Base-by-base conservation (phyloP, 2,888 invertebrate species). In the Physocephala rufipes region DNA sequence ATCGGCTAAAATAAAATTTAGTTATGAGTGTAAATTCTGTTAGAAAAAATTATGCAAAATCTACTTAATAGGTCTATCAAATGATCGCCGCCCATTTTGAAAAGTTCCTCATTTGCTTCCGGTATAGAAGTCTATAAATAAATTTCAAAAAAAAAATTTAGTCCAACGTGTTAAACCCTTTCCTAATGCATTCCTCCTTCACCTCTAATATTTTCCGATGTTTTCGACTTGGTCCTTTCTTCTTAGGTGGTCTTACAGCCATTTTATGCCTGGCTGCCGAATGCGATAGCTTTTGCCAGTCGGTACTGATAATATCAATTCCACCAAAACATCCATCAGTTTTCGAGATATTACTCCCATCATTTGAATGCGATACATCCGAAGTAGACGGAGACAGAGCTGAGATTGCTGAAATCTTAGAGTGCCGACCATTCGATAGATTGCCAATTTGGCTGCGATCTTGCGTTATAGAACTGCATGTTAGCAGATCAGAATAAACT, bases 231-330 rank as follows among this genome's bases (percentile, higher is more conserved):
- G 92, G 91, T 74, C 91, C 92, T 83, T 93, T 92, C 72, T 91
- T 93, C 78, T 92, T 89, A 74, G 91, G 89, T 28, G 93, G 93
- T 62, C 91, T 88, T 72, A 94, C 90, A 64, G 93, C 90, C 89
- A 93, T 93, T 87, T 92, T 91, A 87, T 94, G 94, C 78, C 89
- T 90, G 71, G 94, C 94, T 62, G 93, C 94, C 73, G 91, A 91
- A 86, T 94, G 93, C 81, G 92, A 93, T 78, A 94, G 88, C 71
- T 92, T 91, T 59, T 82, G 81, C 47, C 81, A 81, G 45, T 82
- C 79, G 16, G 78, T 75, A 51, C 82, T 80, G 53, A 83, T 80
- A 5, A 84, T 77, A 75, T 85, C 86, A 16, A 83, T 79, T 45
- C 84, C 84, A 66, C 84, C 85, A 49, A 49, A 49, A 4, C 24